Conservation (phyloP, 1,140 invertebrate species). For the Tetramorium simillimum region DNA sequence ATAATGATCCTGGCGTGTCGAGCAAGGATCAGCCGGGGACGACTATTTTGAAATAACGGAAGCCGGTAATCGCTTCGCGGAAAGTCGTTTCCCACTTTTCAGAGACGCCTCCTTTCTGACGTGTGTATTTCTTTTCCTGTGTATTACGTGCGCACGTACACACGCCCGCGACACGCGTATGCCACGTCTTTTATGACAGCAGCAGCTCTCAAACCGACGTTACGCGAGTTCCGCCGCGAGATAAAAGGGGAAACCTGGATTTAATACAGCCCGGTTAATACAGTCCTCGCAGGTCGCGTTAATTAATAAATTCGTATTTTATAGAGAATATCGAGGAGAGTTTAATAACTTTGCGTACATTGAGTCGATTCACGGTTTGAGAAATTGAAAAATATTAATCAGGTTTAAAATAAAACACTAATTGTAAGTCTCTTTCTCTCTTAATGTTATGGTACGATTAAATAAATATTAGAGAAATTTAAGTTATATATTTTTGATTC, state of each 20-base stretch:
- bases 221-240: constrained; percentile 5
- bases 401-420: background rate
- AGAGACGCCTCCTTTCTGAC: constrained; percentile 44
- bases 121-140: background rate
- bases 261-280: constrained; percentile 27
- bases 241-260: constrained; percentile 19
- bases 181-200: constrained; percentile 25
- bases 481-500: background rate
- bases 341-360: background rate
- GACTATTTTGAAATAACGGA: constrained; percentile 71
- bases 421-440: too few relatives aligned
- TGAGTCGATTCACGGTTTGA: background rate
- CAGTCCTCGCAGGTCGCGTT: background rate
- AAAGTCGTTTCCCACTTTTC: constrained; percentile 75
- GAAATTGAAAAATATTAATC: background rate
- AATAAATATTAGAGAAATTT: background rate
- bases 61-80: constrained; percentile 77
- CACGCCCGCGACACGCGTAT: background rate
- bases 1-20: constrained; percentile 70
- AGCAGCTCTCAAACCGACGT: constrained; percentile 40
- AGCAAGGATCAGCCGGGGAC: constrained; percentile 56
- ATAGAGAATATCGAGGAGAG: background rate
- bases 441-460: background rate
- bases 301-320: constrained; percentile 26
- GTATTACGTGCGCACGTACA: too few relatives aligned